These are phyloP conservation scores for Eurois occulta DNA, from an alignment of 2,888 invertebrate species.

Conservation along the genomic window DNA sequence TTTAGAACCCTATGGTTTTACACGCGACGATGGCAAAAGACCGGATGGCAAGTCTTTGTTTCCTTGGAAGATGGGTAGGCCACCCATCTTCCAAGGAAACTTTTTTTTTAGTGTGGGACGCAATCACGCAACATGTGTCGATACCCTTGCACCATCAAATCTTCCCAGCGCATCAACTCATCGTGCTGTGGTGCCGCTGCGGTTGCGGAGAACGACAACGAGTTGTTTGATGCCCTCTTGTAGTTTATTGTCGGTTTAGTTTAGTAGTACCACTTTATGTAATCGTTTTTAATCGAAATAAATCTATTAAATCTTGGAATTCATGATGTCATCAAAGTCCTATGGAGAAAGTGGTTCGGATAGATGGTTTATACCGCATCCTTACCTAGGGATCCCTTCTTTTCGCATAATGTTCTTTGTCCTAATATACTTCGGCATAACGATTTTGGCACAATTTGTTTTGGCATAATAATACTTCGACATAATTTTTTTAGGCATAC, in stretches of 20 bases:
- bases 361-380: neutral
- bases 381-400: too few relatives aligned
- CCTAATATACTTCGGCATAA: too few relatives aligned
- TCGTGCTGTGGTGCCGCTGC: neutral
- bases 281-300: neutral
- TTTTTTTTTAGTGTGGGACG: neutral
- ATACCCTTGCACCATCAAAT: neutral
- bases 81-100: too few relatives aligned
- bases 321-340: too few relatives aligned
- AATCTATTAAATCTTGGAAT: neutral
- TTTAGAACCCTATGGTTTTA: neutral
- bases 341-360: neutral
- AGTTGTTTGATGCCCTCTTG: neutral
- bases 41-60: neutral
- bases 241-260: neutral
- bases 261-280: neutral
- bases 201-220: too few relatives aligned
- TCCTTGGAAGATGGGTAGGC: neutral
- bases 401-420: too few relatives aligned
- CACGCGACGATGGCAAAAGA: neutral
- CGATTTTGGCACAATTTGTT: too few relatives aligned
- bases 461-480: too few relatives aligned
- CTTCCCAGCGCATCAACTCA: neutral
- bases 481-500: too few relatives aligned
- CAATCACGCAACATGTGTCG: neutral